Base-by-base conservation (phyloP, 1,140 invertebrate genomes). In the Leptonema lineaticorne region DNA sequence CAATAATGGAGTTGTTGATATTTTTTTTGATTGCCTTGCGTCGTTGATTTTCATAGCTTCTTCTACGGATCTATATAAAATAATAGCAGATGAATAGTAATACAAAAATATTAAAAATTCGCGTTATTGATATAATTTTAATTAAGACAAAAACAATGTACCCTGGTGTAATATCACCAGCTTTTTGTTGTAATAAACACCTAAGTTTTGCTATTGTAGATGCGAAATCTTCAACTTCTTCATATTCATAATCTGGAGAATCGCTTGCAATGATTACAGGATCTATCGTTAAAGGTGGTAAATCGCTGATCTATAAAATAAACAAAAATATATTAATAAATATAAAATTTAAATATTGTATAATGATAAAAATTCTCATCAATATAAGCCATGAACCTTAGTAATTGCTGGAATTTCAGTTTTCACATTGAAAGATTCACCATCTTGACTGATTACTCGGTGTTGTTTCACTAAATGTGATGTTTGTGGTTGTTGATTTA, bases 141-240 rank as follows among this genome's bases (percentile, higher is more conserved):
- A 5, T 9, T 26, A 27, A 56, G 16, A 56, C 22, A 20, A 7
- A 53, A 26, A 24, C 11, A 53, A 26, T 7, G 11, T 73, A 81
- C 76, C 79, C 29, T 45, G 24, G 59, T 8, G 77, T 78, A 0
- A 75, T 79, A 27, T 82, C 83, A 37, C 81, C 82, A 8, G 84
- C 84, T 69, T 87, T 85, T 73, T 88, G 86, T 73, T 88, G 87
- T 30, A 90, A 77, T 62, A 90, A 76, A 73, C 83, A 86, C 30
- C 89, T 76, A 24, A 90, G 77, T 74, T 89, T 88, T n/a, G 88
- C 89, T 72, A 90, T 90, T 29, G 87, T 89, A 33, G 88, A 85
- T 11, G 88, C 88, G 68, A 91, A 85, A 76, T 90, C 88, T 1
- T 88, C 87, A 0, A 86, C 83, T 73, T 90, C 89, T 76, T 91